phyloP scores from a whole-genome alignment of 2,113 vertebrate species.

The Coryphaenoides rupestris region DNA sequence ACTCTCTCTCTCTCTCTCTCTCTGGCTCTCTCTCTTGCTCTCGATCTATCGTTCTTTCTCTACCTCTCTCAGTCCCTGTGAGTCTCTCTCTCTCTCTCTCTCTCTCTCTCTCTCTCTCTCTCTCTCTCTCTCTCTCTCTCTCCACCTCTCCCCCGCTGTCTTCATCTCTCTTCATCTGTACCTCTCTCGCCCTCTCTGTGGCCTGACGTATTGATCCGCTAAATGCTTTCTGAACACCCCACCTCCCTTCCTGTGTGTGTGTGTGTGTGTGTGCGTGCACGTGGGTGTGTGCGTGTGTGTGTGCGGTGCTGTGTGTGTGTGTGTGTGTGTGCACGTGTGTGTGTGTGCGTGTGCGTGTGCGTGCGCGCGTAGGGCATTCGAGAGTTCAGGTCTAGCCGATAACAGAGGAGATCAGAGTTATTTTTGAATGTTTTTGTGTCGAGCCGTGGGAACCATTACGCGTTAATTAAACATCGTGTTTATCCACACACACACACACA shows the following conservation, averaged over 20 bases:
- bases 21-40: conserved; percentile 15
- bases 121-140: conserved; percentile 18
- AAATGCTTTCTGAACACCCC: conserved; percentile 71
- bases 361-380: too few species aligned
- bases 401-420: too few species aligned
- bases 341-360: too few species aligned
- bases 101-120: conserved; percentile 17
- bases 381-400: too few species aligned
- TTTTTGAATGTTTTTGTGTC: too few species aligned
- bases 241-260: conserved; percentile 77
- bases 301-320: conserved; percentile 8
- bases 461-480: too few species aligned
- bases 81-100: conserved; percentile 11
- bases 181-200: conserved; percentile 55
- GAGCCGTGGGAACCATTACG: too few species aligned
- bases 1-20: conserved; percentile 30
- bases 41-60: conserved; percentile 28
- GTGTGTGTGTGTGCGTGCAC: too few species aligned
- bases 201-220: conserved; percentile 69
- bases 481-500: too few species aligned
- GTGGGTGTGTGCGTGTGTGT: too few species aligned
- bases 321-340: conserved; percentile 8
- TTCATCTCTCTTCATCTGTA: conserved; percentile 14
- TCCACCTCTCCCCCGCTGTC: not conserved
- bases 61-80: conserved; percentile 5